Base-by-base conservation (phyloP, 2,113 vertebrate genomes). In the Xenopus borealis region DNA sequence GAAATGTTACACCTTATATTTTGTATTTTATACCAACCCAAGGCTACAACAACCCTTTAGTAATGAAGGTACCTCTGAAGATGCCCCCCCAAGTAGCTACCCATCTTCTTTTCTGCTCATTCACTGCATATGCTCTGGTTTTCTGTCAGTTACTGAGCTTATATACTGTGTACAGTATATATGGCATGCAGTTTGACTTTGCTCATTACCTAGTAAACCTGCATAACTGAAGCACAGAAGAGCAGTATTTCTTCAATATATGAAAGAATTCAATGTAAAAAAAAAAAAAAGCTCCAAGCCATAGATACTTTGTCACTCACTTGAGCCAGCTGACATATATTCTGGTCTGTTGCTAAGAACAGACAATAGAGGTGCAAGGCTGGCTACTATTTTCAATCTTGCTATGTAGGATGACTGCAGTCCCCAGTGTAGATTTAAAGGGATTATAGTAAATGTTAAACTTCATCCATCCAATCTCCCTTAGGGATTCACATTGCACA, bases 371-470 rank as follows among this genome's bases (percentile, higher is more conserved):
- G 46, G 65, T 75, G 67, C 33, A 68, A 75, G 73, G 55, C 50
- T 70, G 23, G 50, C 59, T 70, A 67, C 53, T 64, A 46, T 63
- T 77, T 77, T 44, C 61, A 57, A 20, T 70, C 47, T 69, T 23
- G 13, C 33, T 77, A 57, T 77, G 33, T 57, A 63, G 64, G 63
- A 70, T 77, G 50, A 19, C 47, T 70, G 74, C n/a, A 45, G 59
- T 63, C 66, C 47, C 19, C 45, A 30, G 59, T 50, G 50, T 18
- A 64, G 9, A 75, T 47, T 69, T 46, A 14, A n/a, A 70, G 20
- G 67, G 74, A 77, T 77, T 77, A 77, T 70, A 70, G 59, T 13
- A 77, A 76, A 77, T 77, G 67, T 70, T 77, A 70, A 77, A 77
- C 67, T 70, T 77, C 53, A 77, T 77, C 47, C 67, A 58, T 63